Evolutionary conservation across 2,797 vertebrate genomes (phyloP).

Genomic region (Gastrophryne carolinensis): DNA sequence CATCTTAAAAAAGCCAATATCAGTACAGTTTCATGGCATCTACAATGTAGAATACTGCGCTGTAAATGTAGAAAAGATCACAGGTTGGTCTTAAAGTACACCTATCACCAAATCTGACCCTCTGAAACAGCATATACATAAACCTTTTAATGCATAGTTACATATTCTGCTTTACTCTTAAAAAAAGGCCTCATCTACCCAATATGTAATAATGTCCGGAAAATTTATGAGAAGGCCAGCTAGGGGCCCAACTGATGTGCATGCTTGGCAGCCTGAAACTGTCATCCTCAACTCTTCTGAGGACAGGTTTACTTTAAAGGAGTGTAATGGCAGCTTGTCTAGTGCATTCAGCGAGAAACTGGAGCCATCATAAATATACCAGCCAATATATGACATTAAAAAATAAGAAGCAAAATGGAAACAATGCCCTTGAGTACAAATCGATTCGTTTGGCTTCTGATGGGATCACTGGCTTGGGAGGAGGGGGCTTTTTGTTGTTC

Average conservation of each 20-base stretch:
- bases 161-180: too few relatives aligned
- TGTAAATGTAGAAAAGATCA: conserved; percentile 69
- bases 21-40: conserved; percentile 67
- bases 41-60: conserved; percentile 71
- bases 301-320: too few relatives aligned
- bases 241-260: too few relatives aligned
- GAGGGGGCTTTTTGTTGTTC: conserved; percentile 89
- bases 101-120: too few relatives aligned
- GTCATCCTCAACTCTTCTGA: too few relatives aligned
- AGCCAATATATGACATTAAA: conserved; percentile 99
- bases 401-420: conserved; percentile 96
- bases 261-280: too few relatives aligned
- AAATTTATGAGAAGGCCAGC: too few relatives aligned
- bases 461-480: conserved; percentile 93
- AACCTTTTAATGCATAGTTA: too few relatives aligned
- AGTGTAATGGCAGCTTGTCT: conserved; percentile 60
- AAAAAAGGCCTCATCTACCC: too few relatives aligned
- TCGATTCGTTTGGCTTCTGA: conserved; percentile 93
- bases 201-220: too few relatives aligned
- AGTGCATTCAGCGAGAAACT: conserved; percentile 56
- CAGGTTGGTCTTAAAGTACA: conserved; percentile 60
- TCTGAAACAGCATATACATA: too few relatives aligned
- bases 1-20: conserved; percentile 69
- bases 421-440: conserved; percentile 92
- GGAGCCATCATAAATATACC: conserved; percentile 88